Conservation (phyloP, 2,888 invertebrate species). For the Amiota communis region DNA sequence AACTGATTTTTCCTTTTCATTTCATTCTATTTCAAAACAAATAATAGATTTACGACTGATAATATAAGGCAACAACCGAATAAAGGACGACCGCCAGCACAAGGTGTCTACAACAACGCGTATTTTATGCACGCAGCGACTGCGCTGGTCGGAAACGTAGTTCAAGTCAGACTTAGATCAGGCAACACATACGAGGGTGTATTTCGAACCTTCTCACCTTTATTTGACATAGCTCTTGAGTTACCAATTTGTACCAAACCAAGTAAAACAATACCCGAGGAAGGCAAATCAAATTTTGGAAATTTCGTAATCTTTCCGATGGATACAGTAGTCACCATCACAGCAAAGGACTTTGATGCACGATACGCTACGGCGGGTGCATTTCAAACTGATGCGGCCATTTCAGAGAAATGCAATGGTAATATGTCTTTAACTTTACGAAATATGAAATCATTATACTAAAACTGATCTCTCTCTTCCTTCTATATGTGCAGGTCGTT, state of each 20-base stretch:
- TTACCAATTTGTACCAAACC: slow-evolving; percentile 82
- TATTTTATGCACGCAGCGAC: slow-evolving; percentile 93
- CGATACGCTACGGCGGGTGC: slow-evolving; percentile 91
- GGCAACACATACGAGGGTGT: slow-evolving; percentile 91
- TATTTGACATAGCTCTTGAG: slow-evolving; percentile 91
- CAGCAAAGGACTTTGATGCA: slow-evolving; percentile 88
- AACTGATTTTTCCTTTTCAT: slow-evolving; percentile 7
- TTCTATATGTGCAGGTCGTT: slow-evolving; percentile 57
- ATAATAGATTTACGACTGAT: slow-evolving; percentile 66
- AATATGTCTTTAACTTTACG: slow-evolving; percentile 50
- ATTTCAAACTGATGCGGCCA: slow-evolving; percentile 91
- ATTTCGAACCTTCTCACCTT: slow-evolving; percentile 89
- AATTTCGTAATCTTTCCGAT: slow-evolving; percentile 81
- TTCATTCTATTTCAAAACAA: slow-evolving; percentile 18
- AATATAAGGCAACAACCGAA: slow-evolving; percentile 58
- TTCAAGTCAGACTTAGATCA: slow-evolving; percentile 87
- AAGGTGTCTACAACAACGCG: slow-evolving; percentile 92
- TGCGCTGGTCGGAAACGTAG: slow-evolving; percentile 87
- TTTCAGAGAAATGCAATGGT: slow-evolving; percentile 88
- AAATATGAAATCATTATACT: neutral
- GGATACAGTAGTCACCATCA: slow-evolving; percentile 87
- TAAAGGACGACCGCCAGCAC: slow-evolving; percentile 81
- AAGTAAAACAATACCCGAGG: slow-evolving; percentile 67
- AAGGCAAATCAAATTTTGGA: slow-evolving; percentile 64
- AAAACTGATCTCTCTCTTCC: neutral